Conservation (phyloP, 2,888 invertebrate genomes). For the Mechanitis mazaeus region DNA sequence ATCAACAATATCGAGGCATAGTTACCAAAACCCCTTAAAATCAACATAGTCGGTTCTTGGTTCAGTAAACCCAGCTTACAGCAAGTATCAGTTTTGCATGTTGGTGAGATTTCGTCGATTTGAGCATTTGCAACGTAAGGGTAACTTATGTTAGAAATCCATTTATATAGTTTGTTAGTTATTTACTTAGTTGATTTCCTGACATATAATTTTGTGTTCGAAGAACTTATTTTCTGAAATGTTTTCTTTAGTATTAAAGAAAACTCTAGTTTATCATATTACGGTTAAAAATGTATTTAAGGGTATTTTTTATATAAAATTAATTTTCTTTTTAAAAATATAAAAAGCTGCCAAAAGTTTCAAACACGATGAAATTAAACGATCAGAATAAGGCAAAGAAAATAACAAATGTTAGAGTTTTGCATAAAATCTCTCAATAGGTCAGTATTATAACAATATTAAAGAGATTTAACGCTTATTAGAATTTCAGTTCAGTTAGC, state of each 20-base stretch:
- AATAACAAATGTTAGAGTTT: neutral
- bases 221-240: too few relatives aligned
- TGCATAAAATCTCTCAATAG: slow-evolving; percentile 1
- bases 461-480: slow-evolving; percentile 22
- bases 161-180: too few relatives aligned
- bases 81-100: too few relatives aligned
- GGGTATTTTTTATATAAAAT: neutral
- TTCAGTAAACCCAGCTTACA: slow-evolving; percentile 9
- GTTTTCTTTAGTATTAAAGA: too few relatives aligned
- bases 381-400: neutral
- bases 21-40: slow-evolving; percentile 23
- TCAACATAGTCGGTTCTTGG: slow-evolving; percentile 23
- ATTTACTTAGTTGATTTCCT: too few relatives aligned
- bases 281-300: neutral
- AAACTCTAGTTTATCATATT: too few relatives aligned
- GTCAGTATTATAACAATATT: slow-evolving; percentile 14
- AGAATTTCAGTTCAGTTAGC: slow-evolving; percentile 4
- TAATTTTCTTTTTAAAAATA: neutral
- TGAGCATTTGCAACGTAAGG: too few relatives aligned
- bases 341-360: neutral
- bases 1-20: slow-evolving; percentile 19
- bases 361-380: neutral
- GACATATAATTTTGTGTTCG: too few relatives aligned
- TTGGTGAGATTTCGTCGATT: too few relatives aligned
- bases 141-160: too few relatives aligned